Evolutionary conservation across 2,797 vertebrate genomes (phyloP).

Genomic region (Scomberomorus guttatus): DNA sequence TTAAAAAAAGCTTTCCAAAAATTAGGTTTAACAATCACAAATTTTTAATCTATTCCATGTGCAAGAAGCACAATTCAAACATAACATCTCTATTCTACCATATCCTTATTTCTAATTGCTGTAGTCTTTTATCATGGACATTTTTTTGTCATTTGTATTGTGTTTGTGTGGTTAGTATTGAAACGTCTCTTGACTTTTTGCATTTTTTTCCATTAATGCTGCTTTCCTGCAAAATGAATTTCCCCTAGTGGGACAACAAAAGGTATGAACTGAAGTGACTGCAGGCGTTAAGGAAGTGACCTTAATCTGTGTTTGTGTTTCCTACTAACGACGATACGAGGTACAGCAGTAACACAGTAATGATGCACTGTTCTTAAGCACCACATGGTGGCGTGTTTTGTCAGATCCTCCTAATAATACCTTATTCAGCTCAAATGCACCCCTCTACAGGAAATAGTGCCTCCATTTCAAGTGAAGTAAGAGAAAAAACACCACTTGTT

Average conservation of each 20-base stretch:
- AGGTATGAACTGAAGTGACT: not conserved
- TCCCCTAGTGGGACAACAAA: not conserved
- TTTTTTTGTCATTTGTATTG: too few species aligned
- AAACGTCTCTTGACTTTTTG: too few species aligned
- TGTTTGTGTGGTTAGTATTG: too few species aligned
- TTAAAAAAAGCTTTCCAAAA: too few species aligned
- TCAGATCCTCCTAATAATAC: not conserved
- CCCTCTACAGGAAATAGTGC: slow-evolving; percentile 43
- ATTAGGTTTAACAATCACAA: too few species aligned
- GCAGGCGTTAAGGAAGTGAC: not conserved
- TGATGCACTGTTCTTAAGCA: not conserved
- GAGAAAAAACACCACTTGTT: not conserved
- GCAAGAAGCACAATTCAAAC: too few species aligned
- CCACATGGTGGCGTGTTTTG: slow-evolving; percentile 43
- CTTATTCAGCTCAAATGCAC: too few species aligned
- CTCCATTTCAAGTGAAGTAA: slow-evolving; percentile 21
- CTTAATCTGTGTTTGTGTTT: not conserved
- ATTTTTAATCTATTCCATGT: too few species aligned
- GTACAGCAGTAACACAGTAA: not conserved
- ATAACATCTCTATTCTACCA: too few species aligned
- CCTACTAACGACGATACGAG: not conserved
- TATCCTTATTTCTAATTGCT: too few species aligned
- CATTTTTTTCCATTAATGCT: not conserved
- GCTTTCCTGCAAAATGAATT: not conserved
- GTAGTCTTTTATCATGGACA: too few species aligned